These are phyloP conservation scores for Avahi laniger DNA, from an alignment of 2,797 vertebrate genomes.

Conservation along the genomic window DNA sequence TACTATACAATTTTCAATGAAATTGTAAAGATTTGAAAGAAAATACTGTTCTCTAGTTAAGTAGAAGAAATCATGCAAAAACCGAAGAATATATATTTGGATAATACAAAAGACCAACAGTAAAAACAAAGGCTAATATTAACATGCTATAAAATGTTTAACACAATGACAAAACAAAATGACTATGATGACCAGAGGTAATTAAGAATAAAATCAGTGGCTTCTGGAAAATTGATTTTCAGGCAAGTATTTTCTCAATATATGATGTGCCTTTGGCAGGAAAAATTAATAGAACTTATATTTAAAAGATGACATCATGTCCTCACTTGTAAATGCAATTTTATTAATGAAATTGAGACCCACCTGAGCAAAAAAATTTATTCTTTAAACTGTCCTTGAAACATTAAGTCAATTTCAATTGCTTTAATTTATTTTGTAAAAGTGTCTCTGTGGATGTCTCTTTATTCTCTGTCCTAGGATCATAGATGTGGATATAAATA, in stretches of 20 bases:
- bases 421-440: constrained; percentile 17
- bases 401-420: background rate
- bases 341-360: constrained; percentile 32
- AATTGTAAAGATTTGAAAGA: constrained; percentile 19
- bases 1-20: background rate
- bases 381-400: constrained; percentile 29
- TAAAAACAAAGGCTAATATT: background rate
- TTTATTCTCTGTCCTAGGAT: background rate
- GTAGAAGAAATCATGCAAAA: background rate
- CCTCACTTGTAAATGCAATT: background rate
- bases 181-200: background rate
- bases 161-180: background rate
- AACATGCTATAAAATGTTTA: background rate
- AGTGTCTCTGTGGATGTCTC: background rate
- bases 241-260: background rate
- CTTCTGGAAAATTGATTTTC: background rate
- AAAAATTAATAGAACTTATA: constrained; percentile 7
- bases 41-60: constrained; percentile 15
- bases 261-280: background rate
- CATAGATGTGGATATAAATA: background rate
- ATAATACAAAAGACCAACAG: background rate
- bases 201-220: background rate
- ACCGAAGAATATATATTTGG: background rate
- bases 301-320: background rate
- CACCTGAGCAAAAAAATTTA: background rate